Base-by-base conservation (phyloP, 2,888 invertebrate genomes). In the Mechanitis mazaeus region DNA sequence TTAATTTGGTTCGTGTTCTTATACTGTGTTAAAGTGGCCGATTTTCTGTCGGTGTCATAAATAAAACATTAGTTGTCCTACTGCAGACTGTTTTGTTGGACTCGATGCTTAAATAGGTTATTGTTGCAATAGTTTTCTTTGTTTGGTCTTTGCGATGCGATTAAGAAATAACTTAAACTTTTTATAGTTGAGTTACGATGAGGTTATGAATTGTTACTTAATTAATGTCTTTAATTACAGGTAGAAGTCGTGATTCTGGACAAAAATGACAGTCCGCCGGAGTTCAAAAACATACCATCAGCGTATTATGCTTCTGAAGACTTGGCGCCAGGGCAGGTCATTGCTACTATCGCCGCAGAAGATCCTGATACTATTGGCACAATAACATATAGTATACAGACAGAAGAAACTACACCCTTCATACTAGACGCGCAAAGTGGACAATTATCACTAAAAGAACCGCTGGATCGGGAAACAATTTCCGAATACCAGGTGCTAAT, bases 221-320 rank as follows among this genome's bases (percentile, higher is more conserved):
- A 53, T 3, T 33, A 20, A 9, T 38, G 66, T 75, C 83, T 73
- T 75, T 79, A 70, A 72, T 93, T 92, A 33, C 94, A 97, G 97
- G 95, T 97, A 72, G 93, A 93, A 83, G 94, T 98, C 71, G 93
- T 93, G 62, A 94, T 98, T 59, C 83, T 95, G 80, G 98, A 98
- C 88, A 95, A 95, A 85, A 98, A 98, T 84, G 98, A 98, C 91
- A 97, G 96, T 75, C 97, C 97, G n/a, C 98, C 98, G 3, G 93
- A 94, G 60, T 96, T 97, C 91, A 93, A 93, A 72, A 93, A 94
- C 67, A 92, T 94, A 45, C 94, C 94, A 20, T 87, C 94, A 72
- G 92, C 92, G 57, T 95, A 94, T 80, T 91, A 93, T 61, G 94
- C 97, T 1, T 96, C 96, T 2, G 97, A 97, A 81, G 97, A 97